Evolutionary conservation across 2,113 vertebrate genomes (phyloP).

Genomic region (Cyphomyrus plagiostoma): DNA sequence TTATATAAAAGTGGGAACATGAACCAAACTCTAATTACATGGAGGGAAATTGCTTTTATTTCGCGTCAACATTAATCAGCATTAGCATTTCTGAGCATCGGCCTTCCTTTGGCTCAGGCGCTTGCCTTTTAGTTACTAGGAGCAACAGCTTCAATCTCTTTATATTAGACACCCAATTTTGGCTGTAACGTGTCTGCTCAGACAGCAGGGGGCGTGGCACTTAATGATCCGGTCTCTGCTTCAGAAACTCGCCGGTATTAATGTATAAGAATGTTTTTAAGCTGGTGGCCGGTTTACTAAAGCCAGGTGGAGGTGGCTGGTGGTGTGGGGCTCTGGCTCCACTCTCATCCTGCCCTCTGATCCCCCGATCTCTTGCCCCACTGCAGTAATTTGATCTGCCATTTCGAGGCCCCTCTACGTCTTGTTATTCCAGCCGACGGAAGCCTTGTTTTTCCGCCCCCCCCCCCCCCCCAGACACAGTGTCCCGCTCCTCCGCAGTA

Average conservation of each 20-base stretch:
- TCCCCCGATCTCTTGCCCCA: conserved; percentile 32
- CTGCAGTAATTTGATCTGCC: conserved; percentile 43
- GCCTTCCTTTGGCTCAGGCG: neutral
- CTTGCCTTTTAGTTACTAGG: neutral
- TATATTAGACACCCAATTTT: neutral
- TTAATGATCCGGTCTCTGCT: neutral
- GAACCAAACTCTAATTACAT: conserved; percentile 27
- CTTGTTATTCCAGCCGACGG: neutral
- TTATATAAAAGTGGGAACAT: conserved; percentile 24
- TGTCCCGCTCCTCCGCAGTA: neutral
- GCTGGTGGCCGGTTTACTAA: neutral
- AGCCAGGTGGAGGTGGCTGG: neutral
- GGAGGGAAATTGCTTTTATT: conserved; percentile 33
- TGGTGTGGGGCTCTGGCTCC: neutral
- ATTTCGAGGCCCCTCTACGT: conserved; percentile 18
- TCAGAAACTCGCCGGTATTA: neutral
- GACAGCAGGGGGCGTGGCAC: neutral
- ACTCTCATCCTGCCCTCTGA: conserved; percentile 15
- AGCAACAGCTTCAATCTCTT: conserved; percentile 20
- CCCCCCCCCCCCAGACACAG: neutral
- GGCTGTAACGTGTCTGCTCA: neutral
- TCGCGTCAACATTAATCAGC: conserved; percentile 16
- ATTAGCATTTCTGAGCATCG: neutral
- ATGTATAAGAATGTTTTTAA: neutral
- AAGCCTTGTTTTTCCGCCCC: no score